Conservation (phyloP, 2,888 invertebrate genomes). For the Fragum whitleyi region DNA sequence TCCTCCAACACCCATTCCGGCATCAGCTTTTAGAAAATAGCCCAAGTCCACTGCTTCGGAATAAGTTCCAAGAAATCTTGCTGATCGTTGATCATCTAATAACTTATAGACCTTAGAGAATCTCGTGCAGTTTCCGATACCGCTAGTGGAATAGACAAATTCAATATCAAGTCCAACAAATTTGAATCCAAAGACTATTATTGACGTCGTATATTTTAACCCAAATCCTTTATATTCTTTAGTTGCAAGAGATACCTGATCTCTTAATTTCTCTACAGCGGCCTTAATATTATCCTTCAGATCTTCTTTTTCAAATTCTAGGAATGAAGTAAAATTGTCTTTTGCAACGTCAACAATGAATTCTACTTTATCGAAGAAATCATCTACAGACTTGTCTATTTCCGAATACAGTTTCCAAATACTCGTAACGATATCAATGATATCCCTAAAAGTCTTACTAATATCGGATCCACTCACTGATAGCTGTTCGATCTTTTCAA, state of each 20-base stretch:
- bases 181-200: constrained; percentile 26
- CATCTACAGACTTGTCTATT: not conserved
- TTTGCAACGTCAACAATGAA: constrained; percentile 13
- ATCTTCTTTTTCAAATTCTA: constrained; percentile 15
- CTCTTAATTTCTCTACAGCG: constrained; percentile 25
- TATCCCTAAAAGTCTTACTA: not conserved
- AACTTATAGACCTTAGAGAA: constrained; percentile 45
- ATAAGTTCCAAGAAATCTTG: constrained; percentile 26
- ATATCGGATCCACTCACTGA: not conserved
- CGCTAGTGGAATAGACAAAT: constrained; percentile 30
- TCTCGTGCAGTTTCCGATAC: constrained; percentile 35
- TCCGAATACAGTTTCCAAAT: constrained; percentile 18
- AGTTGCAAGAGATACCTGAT: constrained; percentile 4
- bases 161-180: constrained; percentile 40
- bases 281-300: constrained; percentile 11
- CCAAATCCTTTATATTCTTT: constrained; percentile 27
- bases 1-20: constrained; percentile 10
- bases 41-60: not conserved
- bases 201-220: constrained; percentile 13
- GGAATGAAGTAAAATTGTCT: constrained; percentile 25
- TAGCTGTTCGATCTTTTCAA: constrained; percentile 10
- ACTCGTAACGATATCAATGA: not conserved
- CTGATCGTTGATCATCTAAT: constrained; percentile 39
- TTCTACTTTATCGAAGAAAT: constrained; percentile 23
- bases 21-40: constrained; percentile 18